Evolutionary conservation across 2,888 invertebrate species (phyloP), one percentile per base, ranked within the genome.

Genomic region (Drosophila nigritarsus): DNA sequence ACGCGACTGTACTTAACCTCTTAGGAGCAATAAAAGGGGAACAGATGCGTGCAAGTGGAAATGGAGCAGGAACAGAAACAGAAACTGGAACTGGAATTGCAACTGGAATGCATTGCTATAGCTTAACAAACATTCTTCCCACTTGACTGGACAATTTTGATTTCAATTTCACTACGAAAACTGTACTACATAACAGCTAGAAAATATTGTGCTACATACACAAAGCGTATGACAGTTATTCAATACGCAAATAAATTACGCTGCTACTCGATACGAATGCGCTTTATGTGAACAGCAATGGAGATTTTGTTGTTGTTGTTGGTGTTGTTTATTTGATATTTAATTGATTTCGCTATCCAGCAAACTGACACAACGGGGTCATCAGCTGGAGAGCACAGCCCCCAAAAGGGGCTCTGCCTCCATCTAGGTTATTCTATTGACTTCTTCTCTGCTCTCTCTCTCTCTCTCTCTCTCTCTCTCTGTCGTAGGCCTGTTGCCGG

Each of bases 1-100:
- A 55, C 84, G 80, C 59, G 71, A 85, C 84, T 85, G 87, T 87
- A 85, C 84, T 75, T 82, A 53, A 80, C 51, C 49, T 78, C 71
- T 48, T 24, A 59, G 45, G 63, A 42, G 24, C 13, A 11, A 15
- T 11, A 29, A 32, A 65, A 34, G 8, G 7, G 11, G 42, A 15
- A 45, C 45, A 24, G 24, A 8, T 13, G 7, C 13, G 4, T 34
- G 48, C 32, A 40, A 36, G 38, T 15, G 18, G 30, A 32, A 9
- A 3, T 32, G 9, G 32, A 32, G 11, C 32, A 11, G 32, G 32
- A 32, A 32, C 11, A 32, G 32, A 8, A 30, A 29, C 0, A 29
- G 29, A 30, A 30, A 30, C 2, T 30, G 30, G 30, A 32, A 32
- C 32, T 32, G 32, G 63, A 69, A 67, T 69, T n/a, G 30, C 30